A percentile compares a stretch with the other conserved stretches of the same genome.
phyloP scores from a whole-genome alignment of 2,113 vertebrate species.

The Thunnus thynnus region DNA sequence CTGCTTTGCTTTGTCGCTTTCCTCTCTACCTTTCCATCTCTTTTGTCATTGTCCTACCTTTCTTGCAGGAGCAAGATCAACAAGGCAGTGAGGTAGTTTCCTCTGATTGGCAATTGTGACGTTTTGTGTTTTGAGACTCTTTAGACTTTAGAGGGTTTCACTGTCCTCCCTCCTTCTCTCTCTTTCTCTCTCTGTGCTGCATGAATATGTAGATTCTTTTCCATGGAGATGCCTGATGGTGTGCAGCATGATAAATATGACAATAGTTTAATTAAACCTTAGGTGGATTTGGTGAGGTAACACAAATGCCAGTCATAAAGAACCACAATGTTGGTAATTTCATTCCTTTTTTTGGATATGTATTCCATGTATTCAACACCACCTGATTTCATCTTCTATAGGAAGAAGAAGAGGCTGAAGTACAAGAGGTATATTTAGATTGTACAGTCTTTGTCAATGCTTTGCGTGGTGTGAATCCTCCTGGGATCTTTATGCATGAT shows the following conservation, averaged over 20 bases:
- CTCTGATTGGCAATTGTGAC: conserved; percentile 6
- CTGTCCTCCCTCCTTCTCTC: conserved; percentile 2
- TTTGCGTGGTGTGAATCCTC: conserved; percentile 61
- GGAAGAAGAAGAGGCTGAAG: conserved; percentile 83
- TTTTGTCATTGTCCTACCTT: conserved; percentile 36
- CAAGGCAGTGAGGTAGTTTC: conserved; percentile 62
- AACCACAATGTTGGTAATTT: neutral
- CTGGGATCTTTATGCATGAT: conserved; percentile 54
- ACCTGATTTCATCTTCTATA: conserved; percentile 61
- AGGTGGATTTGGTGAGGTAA: conserved; percentile 40
- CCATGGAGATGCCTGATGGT: conserved; percentile 41
- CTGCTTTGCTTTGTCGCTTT: conserved; percentile 53
- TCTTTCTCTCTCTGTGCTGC: conserved; percentile 54
- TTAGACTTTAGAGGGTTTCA: neutral
- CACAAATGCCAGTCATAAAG: neutral
- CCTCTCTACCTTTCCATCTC: conserved; percentile 22
- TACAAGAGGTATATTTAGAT: conserved; percentile 79
- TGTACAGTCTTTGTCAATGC: conserved; percentile 6
- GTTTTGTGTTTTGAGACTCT: conserved; percentile 16
- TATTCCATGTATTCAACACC: conserved; percentile 24
- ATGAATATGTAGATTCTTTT: conserved; percentile 55
- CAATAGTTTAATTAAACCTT: conserved; percentile 2
- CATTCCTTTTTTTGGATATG: neutral
- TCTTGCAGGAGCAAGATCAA: conserved; percentile 75
- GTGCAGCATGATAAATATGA: conserved; percentile 59